Percentiles rank a stretch among this genome's conserved stretches.
Conservation (phyloP, 1,140 invertebrate species). For the Drosophila ironensis region DNA sequence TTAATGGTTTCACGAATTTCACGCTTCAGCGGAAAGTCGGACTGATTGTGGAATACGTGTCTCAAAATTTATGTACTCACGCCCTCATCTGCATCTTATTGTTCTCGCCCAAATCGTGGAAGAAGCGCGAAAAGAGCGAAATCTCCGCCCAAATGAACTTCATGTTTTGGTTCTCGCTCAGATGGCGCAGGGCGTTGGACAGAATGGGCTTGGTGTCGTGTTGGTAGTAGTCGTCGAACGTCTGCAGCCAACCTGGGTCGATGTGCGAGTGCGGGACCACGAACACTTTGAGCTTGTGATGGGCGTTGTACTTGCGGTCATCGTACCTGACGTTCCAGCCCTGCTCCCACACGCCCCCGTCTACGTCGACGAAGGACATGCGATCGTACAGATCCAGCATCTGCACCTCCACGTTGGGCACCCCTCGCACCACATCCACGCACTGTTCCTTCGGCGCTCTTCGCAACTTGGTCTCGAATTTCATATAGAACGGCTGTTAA, state of each 20-base stretch:
- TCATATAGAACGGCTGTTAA: conserved; percentile 34
- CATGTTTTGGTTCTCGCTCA: conserved; percentile 89
- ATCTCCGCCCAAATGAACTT: conserved; percentile 99
- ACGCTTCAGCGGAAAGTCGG: too few species aligned
- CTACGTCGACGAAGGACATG: conserved; percentile 95
- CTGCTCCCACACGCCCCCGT: conserved; percentile 99
- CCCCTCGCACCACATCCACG: conserved; percentile 47
- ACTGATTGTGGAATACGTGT: neutral
- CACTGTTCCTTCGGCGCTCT: conserved; percentile 24
- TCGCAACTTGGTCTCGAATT: conserved; percentile 45
- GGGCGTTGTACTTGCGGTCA: conserved; percentile 88
- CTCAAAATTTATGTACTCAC: conserved; percentile 83
- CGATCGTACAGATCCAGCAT: conserved; percentile 95
- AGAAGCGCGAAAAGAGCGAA: conserved; percentile 96
- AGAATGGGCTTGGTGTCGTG: conserved; percentile 94
- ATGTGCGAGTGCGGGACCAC: conserved; percentile 99
- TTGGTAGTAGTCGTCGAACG: conserved; percentile 96
- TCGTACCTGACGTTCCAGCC: conserved; percentile 95
- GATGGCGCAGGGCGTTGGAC: conserved; percentile 93
- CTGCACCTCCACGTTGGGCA: conserved; percentile 72
- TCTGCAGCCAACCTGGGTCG: conserved; percentile 98
- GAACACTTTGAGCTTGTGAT: conserved; percentile 94
- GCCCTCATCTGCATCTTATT: conserved; percentile 88
- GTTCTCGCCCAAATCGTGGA: conserved; percentile 89
- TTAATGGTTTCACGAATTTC: too few species aligned